Percentiles rank a stretch among this genome's conserved stretches.
These are phyloP conservation scores for Phalacrocorax pelagicus DNA, from an alignment of 2,113 vertebrate genomes.

Conservation along the genomic window DNA sequence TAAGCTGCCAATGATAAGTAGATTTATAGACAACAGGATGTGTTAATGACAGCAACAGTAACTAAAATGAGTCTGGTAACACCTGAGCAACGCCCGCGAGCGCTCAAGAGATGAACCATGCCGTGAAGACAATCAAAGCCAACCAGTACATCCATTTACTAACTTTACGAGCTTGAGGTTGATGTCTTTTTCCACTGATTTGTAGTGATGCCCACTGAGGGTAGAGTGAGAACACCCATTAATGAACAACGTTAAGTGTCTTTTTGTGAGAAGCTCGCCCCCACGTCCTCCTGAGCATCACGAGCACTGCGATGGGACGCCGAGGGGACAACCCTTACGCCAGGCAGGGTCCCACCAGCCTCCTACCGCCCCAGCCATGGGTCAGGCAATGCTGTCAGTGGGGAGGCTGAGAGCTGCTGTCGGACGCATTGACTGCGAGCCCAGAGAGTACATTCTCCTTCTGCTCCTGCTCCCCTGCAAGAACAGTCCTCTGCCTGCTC, in stretches of 20 bases:
- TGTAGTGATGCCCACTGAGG: background rate
- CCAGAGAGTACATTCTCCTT: background rate
- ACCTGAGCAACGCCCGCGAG: background rate
- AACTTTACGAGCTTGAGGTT: background rate
- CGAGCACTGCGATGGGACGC: rapidly evolving
- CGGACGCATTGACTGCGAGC: rapidly evolving
- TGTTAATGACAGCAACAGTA: background rate
- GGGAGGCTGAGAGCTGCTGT: background rate
- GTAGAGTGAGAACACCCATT: background rate
- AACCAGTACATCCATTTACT: too few species aligned
- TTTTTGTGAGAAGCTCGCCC: background rate
- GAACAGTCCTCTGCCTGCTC: background rate
- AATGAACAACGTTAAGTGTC: background rate
- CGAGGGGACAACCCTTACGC: background rate
- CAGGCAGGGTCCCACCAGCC: background rate
- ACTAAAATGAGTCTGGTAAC: background rate
- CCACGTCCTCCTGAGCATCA: rapidly evolving
- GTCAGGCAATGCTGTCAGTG: background rate
- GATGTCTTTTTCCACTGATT: background rate
- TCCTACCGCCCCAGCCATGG: background rate
- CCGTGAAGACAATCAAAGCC: background rate
- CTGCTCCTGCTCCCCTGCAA: background rate
- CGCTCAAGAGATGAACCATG: background rate
- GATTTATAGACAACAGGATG: background rate
- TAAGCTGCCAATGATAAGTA: background rate